Percentiles rank a stretch among this genome's conserved stretches.
Evolutionary conservation across 1,140 invertebrate species (phyloP).

Genomic region (Penaeus japonicus): DNA sequence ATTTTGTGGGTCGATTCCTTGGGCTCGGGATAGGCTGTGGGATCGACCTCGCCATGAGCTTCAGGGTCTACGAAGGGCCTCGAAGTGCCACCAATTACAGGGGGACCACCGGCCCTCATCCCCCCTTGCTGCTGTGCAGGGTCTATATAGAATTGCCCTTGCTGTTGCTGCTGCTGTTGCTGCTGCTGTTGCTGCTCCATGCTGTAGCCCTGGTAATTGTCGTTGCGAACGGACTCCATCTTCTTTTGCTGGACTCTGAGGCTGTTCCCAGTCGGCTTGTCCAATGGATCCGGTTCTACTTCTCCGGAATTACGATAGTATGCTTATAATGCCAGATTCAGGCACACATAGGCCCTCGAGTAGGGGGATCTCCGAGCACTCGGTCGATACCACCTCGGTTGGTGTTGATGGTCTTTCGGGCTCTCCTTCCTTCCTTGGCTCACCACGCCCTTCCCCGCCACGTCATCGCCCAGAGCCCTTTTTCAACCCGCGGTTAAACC

Average conservation of each 20-base stretch:
- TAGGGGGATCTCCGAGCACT: too few species aligned
- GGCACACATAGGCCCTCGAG: too few species aligned
- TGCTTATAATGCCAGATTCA: too few species aligned
- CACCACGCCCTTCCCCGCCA: too few species aligned
- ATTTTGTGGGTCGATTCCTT: slow-evolving; percentile 90
- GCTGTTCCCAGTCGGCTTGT: too few species aligned
- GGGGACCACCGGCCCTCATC: background rate
- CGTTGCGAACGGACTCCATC: slow-evolving; percentile 46
- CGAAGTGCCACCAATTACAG: background rate
- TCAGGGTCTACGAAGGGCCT: slow-evolving; percentile 77
- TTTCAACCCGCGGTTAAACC: too few species aligned
- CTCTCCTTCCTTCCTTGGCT: too few species aligned
- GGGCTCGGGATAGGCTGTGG: slow-evolving; percentile 75
- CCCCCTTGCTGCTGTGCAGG: background rate
- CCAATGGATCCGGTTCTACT: too few species aligned
- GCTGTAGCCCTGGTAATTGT: slow-evolving; percentile 41
- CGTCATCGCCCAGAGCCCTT: too few species aligned
- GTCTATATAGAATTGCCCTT: slow-evolving; percentile 27
- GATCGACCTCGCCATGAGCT: slow-evolving; percentile 79
- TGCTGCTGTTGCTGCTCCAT: slow-evolving; percentile 43
- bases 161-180: background rate
- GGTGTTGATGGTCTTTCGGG: too few species aligned
- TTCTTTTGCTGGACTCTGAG: background rate
- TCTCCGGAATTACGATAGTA: too few species aligned
- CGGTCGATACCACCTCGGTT: too few species aligned